Evolutionary conservation across 2,113 vertebrate species (phyloP).

Genomic region (Fregata magnificens): DNA sequence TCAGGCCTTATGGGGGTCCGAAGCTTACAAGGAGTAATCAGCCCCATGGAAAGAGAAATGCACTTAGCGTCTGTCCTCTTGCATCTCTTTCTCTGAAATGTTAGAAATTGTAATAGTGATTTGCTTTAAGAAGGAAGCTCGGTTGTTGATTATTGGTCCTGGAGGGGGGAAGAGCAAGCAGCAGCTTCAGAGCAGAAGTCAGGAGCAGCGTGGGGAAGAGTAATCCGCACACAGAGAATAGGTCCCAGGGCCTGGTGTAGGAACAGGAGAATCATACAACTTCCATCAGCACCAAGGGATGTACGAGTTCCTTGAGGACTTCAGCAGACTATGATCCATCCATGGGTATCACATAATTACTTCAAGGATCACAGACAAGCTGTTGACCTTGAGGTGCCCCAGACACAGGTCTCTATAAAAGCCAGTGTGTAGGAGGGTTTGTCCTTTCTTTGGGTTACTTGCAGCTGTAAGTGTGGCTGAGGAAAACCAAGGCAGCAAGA

Average conservation of each 20-base stretch:
- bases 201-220: not conserved
- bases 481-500: not conserved
- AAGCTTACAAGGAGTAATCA: not conserved
- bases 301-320: not conserved
- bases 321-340: not conserved
- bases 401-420: not conserved
- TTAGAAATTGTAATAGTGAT: not conserved
- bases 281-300: not conserved
- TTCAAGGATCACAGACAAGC: not conserved
- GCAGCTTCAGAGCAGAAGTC: not conserved
- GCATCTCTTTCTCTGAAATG: not conserved
- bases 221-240: not conserved
- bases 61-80: accelerated
- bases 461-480: not conserved
- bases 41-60: not conserved
- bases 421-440: not conserved
- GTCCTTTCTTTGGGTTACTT: not conserved
- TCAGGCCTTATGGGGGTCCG: not conserved
- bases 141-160: not conserved
- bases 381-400: not conserved
- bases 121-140: not conserved
- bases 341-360: accelerated
- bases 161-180: not conserved
- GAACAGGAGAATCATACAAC: not conserved
- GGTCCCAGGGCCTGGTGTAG: not conserved